Conservation (phyloP, 2,113 vertebrate genomes). For the Myrmecophaga tridactyla region DNA sequence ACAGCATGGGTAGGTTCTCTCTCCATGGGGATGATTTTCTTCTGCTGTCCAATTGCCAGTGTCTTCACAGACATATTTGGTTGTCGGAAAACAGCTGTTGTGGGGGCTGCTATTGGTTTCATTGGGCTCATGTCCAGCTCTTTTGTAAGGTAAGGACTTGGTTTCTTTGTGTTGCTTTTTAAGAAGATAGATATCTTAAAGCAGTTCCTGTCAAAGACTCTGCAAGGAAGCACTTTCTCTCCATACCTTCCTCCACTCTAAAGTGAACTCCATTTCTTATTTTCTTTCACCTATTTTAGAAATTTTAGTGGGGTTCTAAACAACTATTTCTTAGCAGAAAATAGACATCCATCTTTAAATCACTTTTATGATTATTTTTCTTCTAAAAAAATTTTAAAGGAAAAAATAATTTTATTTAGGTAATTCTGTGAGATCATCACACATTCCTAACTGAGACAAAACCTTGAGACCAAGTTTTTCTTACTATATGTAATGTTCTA, state of each 20-base stretch:
- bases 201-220: conserved; percentile 3
- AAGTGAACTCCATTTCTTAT: not conserved
- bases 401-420: not conserved
- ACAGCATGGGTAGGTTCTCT: conserved; percentile 96
- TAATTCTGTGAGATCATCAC: not conserved
- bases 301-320: not conserved
- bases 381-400: not conserved
- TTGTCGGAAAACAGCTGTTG: conserved; percentile 91
- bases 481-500: not conserved
- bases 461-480: not conserved
- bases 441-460: not conserved
- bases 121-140: conserved; percentile 94
- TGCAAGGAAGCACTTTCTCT: not conserved
- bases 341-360: not conserved
- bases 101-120: conserved; percentile 91
- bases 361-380: not conserved
- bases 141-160: conserved; percentile 90
- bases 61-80: conserved; percentile 95
- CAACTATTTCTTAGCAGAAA: not conserved
- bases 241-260: not conserved
- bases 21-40: conserved; percentile 99
- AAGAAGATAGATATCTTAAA: conserved; percentile 25
- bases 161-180: not conserved
- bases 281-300: conserved; percentile 18
- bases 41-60: conserved; percentile 97